A percentile compares a stretch with the other conserved stretches of the same genome.
Evolutionary conservation across 2,113 vertebrate species (phyloP).

Genomic region (Agelaius tricolor): DNA sequence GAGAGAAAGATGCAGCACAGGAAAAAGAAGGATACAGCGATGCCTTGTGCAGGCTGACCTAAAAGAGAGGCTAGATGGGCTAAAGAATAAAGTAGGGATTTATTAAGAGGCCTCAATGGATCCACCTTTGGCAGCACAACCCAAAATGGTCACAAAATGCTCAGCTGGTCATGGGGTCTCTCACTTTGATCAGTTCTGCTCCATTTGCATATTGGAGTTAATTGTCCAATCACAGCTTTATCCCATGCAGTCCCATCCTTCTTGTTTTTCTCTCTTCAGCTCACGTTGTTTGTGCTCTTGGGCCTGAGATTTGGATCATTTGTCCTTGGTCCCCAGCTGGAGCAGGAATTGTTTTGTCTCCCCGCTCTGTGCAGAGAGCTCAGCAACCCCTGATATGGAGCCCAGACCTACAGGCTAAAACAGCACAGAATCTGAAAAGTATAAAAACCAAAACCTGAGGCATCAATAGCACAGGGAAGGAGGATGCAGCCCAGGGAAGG

Average conservation of each 20-base stretch:
- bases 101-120: not conserved
- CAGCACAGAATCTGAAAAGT: not conserved
- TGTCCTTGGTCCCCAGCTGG: too few relatives aligned
- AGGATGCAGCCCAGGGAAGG: too few relatives aligned
- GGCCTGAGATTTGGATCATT: too few relatives aligned
- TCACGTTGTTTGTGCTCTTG: too few relatives aligned
- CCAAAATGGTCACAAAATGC: too few relatives aligned
- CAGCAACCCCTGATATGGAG: not conserved
- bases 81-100: not conserved
- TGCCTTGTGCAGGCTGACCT: not conserved
- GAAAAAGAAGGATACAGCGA: not conserved
- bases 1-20: not conserved
- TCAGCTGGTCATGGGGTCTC: too few relatives aligned
- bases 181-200: too few relatives aligned
- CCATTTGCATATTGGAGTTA: too few relatives aligned
- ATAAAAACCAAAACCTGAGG: too few relatives aligned
- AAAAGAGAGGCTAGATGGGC: not conserved
- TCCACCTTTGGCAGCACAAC: too few relatives aligned
- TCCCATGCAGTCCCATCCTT: fast-evolving
- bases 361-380: not conserved
- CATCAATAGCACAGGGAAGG: too few relatives aligned
- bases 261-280: not conserved
- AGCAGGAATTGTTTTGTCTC: not conserved
- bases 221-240: too few relatives aligned
- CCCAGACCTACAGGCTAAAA: not conserved